A percentile compares a stretch with the other conserved stretches of the same genome.
Evolutionary conservation across 2,113 vertebrate genomes (phyloP).

Genomic region (Aspiorhynchus laticeps): DNA sequence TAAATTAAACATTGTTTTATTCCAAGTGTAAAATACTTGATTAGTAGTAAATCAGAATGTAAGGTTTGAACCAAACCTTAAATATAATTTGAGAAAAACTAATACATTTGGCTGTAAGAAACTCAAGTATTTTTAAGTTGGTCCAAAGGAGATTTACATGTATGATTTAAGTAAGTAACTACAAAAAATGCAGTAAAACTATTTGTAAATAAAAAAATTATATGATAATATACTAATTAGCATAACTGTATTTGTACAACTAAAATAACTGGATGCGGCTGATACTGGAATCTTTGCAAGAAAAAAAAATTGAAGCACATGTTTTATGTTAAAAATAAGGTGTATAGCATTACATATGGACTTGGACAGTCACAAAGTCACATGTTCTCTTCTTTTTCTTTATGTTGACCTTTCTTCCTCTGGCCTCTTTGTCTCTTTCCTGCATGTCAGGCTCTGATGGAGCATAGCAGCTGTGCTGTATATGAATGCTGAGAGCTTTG

Average conservation of each 20-base stretch:
- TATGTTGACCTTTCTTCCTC: conserved; percentile 37
- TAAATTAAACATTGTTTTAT: neutral
- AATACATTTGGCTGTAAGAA: neutral
- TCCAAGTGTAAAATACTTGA: neutral
- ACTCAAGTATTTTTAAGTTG: neutral
- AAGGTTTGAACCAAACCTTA: neutral
- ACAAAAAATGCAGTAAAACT: neutral
- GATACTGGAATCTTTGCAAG: neutral
- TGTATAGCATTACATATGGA: neutral
- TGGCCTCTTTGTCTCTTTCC: conserved; percentile 25
- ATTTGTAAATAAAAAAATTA: neutral
- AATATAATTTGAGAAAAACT: neutral
- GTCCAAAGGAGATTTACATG: neutral
- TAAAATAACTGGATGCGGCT: neutral
- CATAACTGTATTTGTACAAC: neutral
- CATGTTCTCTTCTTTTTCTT: neutral
- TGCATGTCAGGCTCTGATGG: conserved; percentile 46
- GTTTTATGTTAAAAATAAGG: neutral
- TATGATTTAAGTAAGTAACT: neutral
- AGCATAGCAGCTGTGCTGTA: conserved; percentile 55
- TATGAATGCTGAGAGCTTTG: conserved; percentile 17
- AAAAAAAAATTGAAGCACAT: neutral
- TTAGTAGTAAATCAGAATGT: neutral
- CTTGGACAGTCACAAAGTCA: neutral
- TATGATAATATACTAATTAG: neutral